Evolutionary conservation across 2,888 invertebrate genomes (phyloP).

Genomic region (Xanthorhoe spadicearia): DNA sequence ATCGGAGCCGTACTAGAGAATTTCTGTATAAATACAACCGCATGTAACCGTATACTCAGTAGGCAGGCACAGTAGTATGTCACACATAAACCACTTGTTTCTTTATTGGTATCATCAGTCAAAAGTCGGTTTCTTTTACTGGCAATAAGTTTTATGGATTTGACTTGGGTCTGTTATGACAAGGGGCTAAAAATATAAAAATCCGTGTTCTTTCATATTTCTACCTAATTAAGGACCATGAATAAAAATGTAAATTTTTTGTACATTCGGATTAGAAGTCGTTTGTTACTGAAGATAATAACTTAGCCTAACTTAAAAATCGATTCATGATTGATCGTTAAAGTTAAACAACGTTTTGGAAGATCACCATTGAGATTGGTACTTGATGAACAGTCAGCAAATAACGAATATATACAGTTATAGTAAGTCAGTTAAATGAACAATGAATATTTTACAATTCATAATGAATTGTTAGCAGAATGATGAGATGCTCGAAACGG

Average conservation of each 20-base stretch:
- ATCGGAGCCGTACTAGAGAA: neutral
- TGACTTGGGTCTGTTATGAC: constrained; percentile 17
- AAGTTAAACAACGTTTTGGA: too few relatives aligned
- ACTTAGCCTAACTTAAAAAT: too few relatives aligned
- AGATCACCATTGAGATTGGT: too few relatives aligned
- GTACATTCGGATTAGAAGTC: too few relatives aligned
- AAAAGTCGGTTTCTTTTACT: constrained; percentile 3
- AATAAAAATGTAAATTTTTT: constrained; percentile 10
- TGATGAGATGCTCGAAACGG: too few relatives aligned
- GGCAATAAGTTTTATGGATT: constrained; percentile 26
- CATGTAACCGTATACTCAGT: neutral
- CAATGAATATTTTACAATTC: too few relatives aligned
- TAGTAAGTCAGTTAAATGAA: too few relatives aligned
- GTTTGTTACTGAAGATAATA: too few relatives aligned
- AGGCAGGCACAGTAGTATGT: neutral
- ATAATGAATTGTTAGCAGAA: too few relatives aligned
- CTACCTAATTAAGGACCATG: constrained; percentile 19
- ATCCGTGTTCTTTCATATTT: constrained; percentile 25
- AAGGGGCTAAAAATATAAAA: constrained; percentile 22
- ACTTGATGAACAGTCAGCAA: too few relatives aligned
- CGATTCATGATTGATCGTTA: too few relatives aligned
- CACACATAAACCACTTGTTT: constrained; percentile 4
- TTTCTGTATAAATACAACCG: neutral
- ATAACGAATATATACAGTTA: too few relatives aligned
- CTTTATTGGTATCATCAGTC: constrained; percentile 10